These are phyloP conservation scores for Dryas iulia DNA, from an alignment of 1,140 invertebrate species.

Conservation along the genomic window DNA sequence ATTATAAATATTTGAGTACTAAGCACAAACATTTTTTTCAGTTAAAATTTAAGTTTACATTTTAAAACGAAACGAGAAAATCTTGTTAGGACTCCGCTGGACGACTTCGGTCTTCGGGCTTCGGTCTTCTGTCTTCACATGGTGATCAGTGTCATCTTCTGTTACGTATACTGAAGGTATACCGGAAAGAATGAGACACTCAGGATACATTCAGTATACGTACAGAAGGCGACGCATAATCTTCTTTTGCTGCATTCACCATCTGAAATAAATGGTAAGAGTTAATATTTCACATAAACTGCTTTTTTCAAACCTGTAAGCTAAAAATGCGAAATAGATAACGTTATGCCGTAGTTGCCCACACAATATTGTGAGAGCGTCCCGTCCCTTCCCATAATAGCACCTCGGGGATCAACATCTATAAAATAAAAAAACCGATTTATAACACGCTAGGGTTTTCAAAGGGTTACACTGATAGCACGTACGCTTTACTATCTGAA, in stretches of 20 bases:
- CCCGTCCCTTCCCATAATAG: slow-evolving; percentile 44
- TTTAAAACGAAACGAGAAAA: not conserved
- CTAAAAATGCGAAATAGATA: not conserved
- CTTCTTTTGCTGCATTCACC: slow-evolving; percentile 55
- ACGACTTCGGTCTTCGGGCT: not conserved
- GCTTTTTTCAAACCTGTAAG: not conserved
- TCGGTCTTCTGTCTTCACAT: slow-evolving; percentile 53
- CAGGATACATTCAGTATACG: slow-evolving; percentile 99
- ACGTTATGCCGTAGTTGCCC: not conserved
- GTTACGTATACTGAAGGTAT: slow-evolving; percentile 99
- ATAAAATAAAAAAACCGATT: slow-evolving; percentile 79
- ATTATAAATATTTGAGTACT: not conserved
- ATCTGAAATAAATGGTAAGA: slow-evolving; percentile 46
- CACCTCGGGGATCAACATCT: slow-evolving; percentile 62
- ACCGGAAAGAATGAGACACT: slow-evolving; percentile 97
- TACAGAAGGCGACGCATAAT: slow-evolving; percentile 93
- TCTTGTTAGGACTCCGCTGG: not conserved
- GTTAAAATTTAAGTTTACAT: not conserved
- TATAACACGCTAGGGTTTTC: slow-evolving; percentile 66
- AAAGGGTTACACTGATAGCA: slow-evolving; percentile 65
- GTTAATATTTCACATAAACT: slow-evolving; percentile 4
- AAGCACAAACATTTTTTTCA: no score
- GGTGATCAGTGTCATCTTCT: slow-evolving; percentile 92
- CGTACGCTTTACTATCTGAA: slow-evolving; percentile 32
- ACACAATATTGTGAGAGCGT: slow-evolving; percentile 61